Percentiles rank a stretch among this genome's conserved stretches.
Conservation (phyloP, 2,888 invertebrate genomes). For the Orgyia antiqua region DNA sequence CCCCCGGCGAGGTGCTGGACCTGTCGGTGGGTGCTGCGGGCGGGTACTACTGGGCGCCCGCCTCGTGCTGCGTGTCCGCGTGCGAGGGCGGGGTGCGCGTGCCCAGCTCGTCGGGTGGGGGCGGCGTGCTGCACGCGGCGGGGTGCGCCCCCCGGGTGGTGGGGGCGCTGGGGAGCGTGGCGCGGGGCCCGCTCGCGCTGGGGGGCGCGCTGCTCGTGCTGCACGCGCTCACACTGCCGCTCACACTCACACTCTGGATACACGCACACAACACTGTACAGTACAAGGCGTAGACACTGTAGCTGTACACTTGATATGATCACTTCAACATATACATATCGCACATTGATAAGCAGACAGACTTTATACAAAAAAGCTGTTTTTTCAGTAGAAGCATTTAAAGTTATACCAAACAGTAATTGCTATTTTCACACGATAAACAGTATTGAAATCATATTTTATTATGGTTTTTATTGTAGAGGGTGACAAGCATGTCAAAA, state of each 20-base stretch:
- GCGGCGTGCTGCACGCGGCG: constrained; percentile 34
- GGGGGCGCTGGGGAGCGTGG: constrained; percentile 33
- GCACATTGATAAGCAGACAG: too few relatives aligned
- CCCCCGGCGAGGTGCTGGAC: constrained; percentile 36
- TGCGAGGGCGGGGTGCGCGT: constrained; percentile 37
- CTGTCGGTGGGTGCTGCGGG: constrained; percentile 53
- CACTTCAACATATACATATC: too few relatives aligned
- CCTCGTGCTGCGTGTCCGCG: constrained; percentile 46
- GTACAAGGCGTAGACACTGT: constrained; percentile 55
- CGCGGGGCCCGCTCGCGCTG: constrained; percentile 44
- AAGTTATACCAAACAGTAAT: too few relatives aligned
- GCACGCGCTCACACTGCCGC: constrained; percentile 56
- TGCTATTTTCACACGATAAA: too few relatives aligned
- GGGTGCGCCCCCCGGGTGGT: constrained; percentile 47
- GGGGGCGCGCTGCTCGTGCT: constrained; percentile 49
- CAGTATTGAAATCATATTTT: too few relatives aligned
- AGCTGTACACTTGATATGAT: too few relatives aligned
- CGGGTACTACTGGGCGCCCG: constrained; percentile 53
- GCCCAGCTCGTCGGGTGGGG: constrained; percentile 31
- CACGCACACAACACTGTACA: constrained; percentile 39
- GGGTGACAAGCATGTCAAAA: too few relatives aligned
- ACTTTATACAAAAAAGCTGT: too few relatives aligned
- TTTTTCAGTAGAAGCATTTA: too few relatives aligned
- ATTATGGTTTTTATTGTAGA: too few relatives aligned
- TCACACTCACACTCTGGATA: constrained; percentile 56